Evolutionary conservation across 1,140 invertebrate species (phyloP).

Genomic region (Drosophila elegans): DNA sequence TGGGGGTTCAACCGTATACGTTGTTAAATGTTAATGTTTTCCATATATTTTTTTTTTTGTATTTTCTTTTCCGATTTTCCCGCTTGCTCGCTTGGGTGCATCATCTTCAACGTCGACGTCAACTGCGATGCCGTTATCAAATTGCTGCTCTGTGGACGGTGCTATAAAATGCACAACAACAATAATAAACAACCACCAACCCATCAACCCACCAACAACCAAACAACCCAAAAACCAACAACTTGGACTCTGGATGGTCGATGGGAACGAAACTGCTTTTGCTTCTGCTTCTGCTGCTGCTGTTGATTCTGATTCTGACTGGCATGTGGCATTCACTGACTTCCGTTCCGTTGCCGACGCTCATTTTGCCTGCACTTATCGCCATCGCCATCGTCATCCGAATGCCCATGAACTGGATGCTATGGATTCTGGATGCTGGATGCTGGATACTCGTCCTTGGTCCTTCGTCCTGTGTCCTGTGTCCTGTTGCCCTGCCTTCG

Average conservation of each 20-base stretch:
- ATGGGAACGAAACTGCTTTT: conserved; percentile 57
- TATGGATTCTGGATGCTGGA: conserved; percentile 8
- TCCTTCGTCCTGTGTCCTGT: background rate
- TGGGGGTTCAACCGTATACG: conserved; percentile 9
- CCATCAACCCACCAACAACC: conserved; percentile 20
- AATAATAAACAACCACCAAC: conserved; percentile 36
- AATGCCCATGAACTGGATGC: conserved; percentile 58
- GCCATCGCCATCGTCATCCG: conserved; percentile 48
- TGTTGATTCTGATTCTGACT: conserved; percentile 66
- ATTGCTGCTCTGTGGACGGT: conserved; percentile 57
- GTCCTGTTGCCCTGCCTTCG: background rate
- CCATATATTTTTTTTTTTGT: conserved; percentile 22
- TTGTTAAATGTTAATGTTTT: conserved; percentile 49
- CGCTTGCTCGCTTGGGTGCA: conserved; percentile 47
- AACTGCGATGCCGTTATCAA: conserved; percentile 75
- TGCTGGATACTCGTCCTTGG: background rate
- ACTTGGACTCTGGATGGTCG: conserved; percentile 53
- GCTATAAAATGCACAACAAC: conserved; percentile 72
- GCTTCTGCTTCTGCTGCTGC: conserved; percentile 43
- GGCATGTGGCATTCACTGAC: conserved; percentile 79
- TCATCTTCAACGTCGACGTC: conserved; percentile 71
- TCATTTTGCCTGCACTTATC: conserved; percentile 82
- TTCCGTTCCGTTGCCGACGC: conserved; percentile 70
- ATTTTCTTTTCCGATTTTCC: conserved; percentile 43
- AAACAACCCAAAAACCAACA: conserved; percentile 11